Evolutionary conservation across 2,113 vertebrate genomes (phyloP).

Genomic region (Ceyx cyanopectus): DNA sequence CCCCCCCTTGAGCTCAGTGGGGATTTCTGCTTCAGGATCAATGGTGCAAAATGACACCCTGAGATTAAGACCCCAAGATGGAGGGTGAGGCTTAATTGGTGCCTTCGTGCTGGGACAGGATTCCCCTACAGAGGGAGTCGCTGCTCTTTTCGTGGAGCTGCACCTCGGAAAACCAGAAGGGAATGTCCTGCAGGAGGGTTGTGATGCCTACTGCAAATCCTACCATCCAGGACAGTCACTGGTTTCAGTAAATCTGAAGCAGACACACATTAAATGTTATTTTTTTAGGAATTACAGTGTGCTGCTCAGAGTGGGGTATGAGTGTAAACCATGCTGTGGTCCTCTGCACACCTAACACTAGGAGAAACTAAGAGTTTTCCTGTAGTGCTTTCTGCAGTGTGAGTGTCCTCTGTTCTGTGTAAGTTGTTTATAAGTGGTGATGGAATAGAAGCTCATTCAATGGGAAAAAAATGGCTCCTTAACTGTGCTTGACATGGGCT

Average conservation of each 20-base stretch:
- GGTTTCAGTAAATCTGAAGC: not conserved
- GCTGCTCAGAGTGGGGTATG: not conserved
- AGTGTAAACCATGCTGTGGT: too few relatives aligned
- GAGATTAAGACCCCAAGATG: slow-evolving; percentile 41
- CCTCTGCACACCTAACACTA: not conserved
- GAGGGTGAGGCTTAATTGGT: slow-evolving; percentile 1
- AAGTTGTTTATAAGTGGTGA: not conserved
- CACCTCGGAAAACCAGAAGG: not conserved
- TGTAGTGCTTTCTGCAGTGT: not conserved
- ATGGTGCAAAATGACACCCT: slow-evolving; percentile 8
- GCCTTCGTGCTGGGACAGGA: not conserved
- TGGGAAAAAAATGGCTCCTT: not conserved
- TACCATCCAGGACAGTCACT: not conserved
- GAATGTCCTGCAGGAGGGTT: not conserved
- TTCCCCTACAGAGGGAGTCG: slow-evolving; percentile 44
- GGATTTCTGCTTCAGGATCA: slow-evolving; percentile 52
- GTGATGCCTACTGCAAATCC: not conserved
- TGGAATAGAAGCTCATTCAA: not conserved
- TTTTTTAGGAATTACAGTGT: not conserved
- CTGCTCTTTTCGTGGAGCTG: slow-evolving; percentile 29
- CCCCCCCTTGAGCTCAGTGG: not conserved
- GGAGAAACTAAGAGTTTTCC: not conserved
- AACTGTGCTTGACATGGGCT: not conserved
- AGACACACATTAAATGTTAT: not conserved
- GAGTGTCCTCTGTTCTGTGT: not conserved